phyloP scores from a whole-genome alignment of 2,113 vertebrate species.

The Epinephelus lanceolatus region DNA sequence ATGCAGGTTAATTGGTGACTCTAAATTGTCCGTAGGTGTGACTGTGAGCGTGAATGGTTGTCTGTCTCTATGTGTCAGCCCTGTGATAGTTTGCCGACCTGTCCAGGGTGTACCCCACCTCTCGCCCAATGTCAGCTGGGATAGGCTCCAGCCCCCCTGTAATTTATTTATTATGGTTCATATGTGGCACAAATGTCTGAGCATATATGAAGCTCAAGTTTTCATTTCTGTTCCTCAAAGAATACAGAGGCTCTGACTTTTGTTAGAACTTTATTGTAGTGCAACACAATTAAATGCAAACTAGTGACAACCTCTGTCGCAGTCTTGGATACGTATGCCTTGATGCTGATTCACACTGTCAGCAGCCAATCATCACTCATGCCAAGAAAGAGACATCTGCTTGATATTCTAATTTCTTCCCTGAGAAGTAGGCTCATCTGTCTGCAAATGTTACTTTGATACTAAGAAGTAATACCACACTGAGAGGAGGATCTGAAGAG shows the following conservation, averaged over 20 bases:
- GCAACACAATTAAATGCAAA: conserved; percentile 7
- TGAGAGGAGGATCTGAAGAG: conserved; percentile 25
- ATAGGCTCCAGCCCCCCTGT: too few relatives aligned
- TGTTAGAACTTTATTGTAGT: conserved; percentile 16
- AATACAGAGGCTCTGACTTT: not conserved
- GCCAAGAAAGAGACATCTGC: not conserved
- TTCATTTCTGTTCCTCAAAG: conserved; percentile 1
- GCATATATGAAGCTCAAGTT: not conserved
- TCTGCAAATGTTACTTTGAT: conserved; percentile 2
- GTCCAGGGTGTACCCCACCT: too few relatives aligned
- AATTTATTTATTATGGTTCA: conserved; percentile 3
- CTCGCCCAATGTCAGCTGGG: too few relatives aligned
- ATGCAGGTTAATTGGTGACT: too few relatives aligned
- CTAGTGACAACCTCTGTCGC: not conserved
- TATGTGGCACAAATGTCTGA: conserved; percentile 45
- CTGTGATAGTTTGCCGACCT: too few relatives aligned
- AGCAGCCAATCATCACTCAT: conserved; percentile 9
- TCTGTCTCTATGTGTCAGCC: too few relatives aligned
- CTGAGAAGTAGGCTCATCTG: not conserved
- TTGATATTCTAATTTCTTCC: not conserved
- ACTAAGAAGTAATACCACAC: conserved; percentile 7
- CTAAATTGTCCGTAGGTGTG: too few relatives aligned
- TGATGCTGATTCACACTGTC: conserved; percentile 19
- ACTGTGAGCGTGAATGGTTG: too few relatives aligned
- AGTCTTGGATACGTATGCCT: not conserved